Evolutionary conservation across 1,140 invertebrate genomes (phyloP).

Genomic region (Drusus annulatus): DNA sequence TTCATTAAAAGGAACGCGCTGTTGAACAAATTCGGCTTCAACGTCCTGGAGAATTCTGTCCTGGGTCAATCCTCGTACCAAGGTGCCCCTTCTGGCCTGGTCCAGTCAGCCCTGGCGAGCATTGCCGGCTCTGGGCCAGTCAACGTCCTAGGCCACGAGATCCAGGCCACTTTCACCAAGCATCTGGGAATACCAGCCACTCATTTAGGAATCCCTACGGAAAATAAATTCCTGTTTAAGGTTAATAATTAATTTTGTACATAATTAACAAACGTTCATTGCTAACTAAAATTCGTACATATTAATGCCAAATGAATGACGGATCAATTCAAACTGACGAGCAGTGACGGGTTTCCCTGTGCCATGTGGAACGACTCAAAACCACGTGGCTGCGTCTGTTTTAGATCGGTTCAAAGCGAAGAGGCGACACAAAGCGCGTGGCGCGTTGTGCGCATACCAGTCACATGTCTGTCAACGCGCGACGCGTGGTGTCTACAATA

Average conservation of each 20-base stretch:
- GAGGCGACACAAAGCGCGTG: too few relatives aligned
- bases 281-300: too few relatives aligned
- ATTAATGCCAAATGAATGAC: too few relatives aligned
- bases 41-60: background rate
- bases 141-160: constrained; percentile 10
- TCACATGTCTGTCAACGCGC: too few relatives aligned
- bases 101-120: background rate
- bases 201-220: background rate
- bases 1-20: background rate
- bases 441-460: too few relatives aligned
- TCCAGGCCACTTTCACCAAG: background rate
- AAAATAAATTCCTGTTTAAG: background rate
- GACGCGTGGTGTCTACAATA: too few relatives aligned
- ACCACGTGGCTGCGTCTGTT: too few relatives aligned
- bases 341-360: too few relatives aligned
- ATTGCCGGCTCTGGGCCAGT: background rate
- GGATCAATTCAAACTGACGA: too few relatives aligned
- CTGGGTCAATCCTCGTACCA: constrained; percentile 6
- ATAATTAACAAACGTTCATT: background rate
- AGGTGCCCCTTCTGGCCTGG: background rate
- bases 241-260: constrained; percentile 20
- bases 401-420: too few relatives aligned
- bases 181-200: constrained; percentile 2
- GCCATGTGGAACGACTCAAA: too few relatives aligned
- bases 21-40: background rate